Evolutionary conservation across 2,113 vertebrate genomes (phyloP).

Genomic region (Coptodon bakossiorum): DNA sequence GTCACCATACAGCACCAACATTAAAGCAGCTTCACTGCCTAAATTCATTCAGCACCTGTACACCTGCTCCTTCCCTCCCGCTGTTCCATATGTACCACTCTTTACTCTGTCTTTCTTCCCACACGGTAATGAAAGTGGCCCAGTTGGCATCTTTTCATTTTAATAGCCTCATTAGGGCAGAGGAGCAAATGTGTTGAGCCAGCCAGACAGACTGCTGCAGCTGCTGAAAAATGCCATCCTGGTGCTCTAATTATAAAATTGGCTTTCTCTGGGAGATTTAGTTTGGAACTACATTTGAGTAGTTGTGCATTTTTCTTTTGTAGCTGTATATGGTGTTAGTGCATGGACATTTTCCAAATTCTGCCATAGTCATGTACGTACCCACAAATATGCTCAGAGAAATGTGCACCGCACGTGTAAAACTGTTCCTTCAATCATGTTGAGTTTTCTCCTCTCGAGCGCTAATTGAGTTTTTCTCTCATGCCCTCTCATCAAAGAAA

Average conservation of each 20-base stretch:
- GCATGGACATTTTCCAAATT: neutral
- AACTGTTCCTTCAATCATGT: neutral
- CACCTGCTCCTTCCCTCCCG: neutral
- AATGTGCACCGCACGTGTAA: neutral
- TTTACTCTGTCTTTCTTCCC: neutral
- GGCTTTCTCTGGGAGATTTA: neutral
- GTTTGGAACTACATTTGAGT: neutral
- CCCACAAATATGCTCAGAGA: neutral
- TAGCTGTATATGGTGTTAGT: neutral
- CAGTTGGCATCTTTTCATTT: slow-evolving; percentile 28
- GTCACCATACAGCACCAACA: neutral
- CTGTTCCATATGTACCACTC: neutral
- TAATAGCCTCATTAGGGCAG: slow-evolving; percentile 46
- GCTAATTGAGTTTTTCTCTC: slow-evolving; percentile 40
- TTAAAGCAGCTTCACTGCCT: neutral
- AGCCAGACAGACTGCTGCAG: neutral
- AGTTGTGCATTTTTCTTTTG: neutral
- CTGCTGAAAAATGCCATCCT: slow-evolving; percentile 17
- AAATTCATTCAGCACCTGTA: slow-evolving; percentile 1
- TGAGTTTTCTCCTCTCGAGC: neutral
- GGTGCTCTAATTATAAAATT: slow-evolving; percentile 12
- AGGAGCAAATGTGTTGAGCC: slow-evolving; percentile 24
- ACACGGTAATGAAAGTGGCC: slow-evolving; percentile 11
- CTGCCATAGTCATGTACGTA: neutral
- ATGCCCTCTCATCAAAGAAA: slow-evolving; percentile 19